Conservation (phyloP, 2,113 vertebrate species). For the Anolis carolinensis region DNA sequence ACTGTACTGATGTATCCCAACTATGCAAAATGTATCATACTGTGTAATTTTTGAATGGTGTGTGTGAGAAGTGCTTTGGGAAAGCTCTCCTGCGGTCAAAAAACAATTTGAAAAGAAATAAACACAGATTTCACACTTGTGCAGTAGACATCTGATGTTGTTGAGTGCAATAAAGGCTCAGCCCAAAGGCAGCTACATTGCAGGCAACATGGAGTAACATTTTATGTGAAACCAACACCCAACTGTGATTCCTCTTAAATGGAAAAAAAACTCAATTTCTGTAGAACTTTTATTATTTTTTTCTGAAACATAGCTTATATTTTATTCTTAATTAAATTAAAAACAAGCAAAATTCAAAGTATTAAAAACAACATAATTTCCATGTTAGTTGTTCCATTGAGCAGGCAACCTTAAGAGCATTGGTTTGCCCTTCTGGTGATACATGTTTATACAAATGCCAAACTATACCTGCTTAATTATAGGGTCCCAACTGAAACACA, state of each 20-base stretch:
- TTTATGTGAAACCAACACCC: conserved; percentile 29
- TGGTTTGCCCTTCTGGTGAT: not conserved
- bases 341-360: conserved; percentile 24
- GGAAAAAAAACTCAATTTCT: not conserved
- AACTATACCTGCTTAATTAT: not conserved
- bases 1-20: not conserved
- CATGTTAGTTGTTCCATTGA: not conserved
- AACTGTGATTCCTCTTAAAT: conserved; percentile 14
- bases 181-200: not conserved
- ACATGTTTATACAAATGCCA: not conserved
- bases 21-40: too few relatives aligned
- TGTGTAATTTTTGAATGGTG: not conserved
- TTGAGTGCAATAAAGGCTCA: not conserved
- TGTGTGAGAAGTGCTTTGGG: not conserved
- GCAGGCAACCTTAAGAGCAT: not conserved
- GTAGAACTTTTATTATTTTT: not conserved
- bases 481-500: not conserved
- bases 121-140: not conserved
- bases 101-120: not conserved
- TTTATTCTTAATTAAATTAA: conserved; percentile 39
- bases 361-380: not conserved
- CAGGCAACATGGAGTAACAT: conserved; percentile 21
- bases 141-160: not conserved
- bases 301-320: conserved; percentile 23
- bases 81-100: not conserved